Conservation (phyloP, 2,797 vertebrate genomes). For the Orestias chungarensis region DNA sequence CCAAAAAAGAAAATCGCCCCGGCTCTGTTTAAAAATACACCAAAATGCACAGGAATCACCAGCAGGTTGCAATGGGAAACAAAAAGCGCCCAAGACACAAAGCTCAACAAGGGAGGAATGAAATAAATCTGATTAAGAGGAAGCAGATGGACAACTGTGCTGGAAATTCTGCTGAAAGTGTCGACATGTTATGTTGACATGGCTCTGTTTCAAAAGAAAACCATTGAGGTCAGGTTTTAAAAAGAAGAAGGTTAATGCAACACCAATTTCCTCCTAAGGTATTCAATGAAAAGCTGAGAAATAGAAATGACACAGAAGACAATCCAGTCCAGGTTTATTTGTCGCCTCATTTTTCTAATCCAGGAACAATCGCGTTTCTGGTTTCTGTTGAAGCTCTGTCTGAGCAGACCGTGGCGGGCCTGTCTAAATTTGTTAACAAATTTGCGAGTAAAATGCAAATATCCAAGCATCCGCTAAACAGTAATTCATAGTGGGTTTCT, state of each 20-base stretch:
- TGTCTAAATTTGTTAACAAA: not conserved
- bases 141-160: slow-evolving; percentile 29
- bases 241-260: slow-evolving; percentile 44
- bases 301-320: not conserved
- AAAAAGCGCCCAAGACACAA: not conserved
- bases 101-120: not conserved
- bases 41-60: not conserved
- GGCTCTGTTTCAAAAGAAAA: slow-evolving; percentile 53
- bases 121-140: slow-evolving; percentile 22
- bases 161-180: slow-evolving; percentile 66
- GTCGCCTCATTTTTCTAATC: not conserved
- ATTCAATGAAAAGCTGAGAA: not conserved
- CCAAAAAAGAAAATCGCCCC: slow-evolving; percentile 1
- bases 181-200: slow-evolving; percentile 60
- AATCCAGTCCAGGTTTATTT: not conserved
- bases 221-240: slow-evolving; percentile 15
- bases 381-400: not conserved
- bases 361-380: not conserved
- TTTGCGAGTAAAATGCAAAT: not conserved
- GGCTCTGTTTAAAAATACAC: not conserved
- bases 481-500: not conserved
- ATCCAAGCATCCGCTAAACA: not conserved
- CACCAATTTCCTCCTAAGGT: not conserved
- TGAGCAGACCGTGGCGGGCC: too few species aligned
- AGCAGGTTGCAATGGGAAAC: not conserved